Base-by-base conservation (phyloP, 2,113 vertebrate species). In the Pterocles burchelli region DNA sequence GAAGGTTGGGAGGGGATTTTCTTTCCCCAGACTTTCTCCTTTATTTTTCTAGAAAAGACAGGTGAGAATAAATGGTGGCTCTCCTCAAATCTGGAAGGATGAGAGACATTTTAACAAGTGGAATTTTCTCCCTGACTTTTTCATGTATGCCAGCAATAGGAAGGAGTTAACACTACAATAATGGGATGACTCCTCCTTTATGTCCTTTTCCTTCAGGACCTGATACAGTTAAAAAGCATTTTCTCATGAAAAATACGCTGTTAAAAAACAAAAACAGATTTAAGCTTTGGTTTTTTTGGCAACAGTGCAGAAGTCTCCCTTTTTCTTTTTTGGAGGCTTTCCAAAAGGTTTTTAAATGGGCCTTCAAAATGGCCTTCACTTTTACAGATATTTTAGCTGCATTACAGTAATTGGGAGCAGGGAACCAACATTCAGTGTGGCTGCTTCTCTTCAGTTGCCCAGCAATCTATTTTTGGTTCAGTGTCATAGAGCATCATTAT, bases 11-110 rank as follows among this genome's bases (percentile, higher is more conserved):
- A 77, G 34, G 26, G 11, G 6, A 51, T 17, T 48, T 29, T 73
- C 72, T 65, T 21, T 16, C 2, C 6, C 9, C 25, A 75, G 46
- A 79, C 25, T 73, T 94, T 55, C 66, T 85, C 28, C 26, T 94
- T 81, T 83, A 70, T 85, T 96, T 91, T 95, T 13, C 49, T 88
- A 76, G 66, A 82, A 93, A 76, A 82, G 49, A 66, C 78, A 93
- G 81, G 31, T 75, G 31, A 82, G 41, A 49, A 61, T 79, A 85
- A 89, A 88, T 4, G 14, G 49, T 80, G 43, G 2, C 41, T 93
- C 26, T 93, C 66, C 74, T 85, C 46, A 91, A 54, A 76, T 73
- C 36, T 83, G 38, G 83, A 73, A 88, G 18, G 41, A 78, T 76
- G 52, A 85, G 21, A 85, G 63, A 29, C 26, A 58, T 75, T 94